These are phyloP conservation scores for Scatophagus argus DNA, from an alignment of 2,113 vertebrate genomes.

Conservation along the genomic window DNA sequence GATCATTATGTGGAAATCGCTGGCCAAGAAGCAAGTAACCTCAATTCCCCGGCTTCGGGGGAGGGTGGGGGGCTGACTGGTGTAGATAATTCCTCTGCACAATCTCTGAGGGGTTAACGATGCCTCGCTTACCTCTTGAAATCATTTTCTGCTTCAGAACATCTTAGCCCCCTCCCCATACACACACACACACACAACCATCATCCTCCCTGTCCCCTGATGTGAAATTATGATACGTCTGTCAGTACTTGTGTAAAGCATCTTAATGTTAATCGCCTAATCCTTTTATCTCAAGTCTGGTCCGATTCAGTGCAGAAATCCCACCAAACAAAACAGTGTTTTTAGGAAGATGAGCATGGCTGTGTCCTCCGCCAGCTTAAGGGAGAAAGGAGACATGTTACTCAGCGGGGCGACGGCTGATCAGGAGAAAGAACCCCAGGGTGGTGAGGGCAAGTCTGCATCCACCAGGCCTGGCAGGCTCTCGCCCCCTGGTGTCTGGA, in stretches of 20 bases:
- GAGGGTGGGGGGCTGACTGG: not conserved
- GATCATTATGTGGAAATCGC: constrained; percentile 60
- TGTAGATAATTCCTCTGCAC: constrained; percentile 60
- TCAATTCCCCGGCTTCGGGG: constrained; percentile 53
- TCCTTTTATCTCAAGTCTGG: constrained; percentile 81
- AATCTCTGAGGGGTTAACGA: constrained; percentile 65
- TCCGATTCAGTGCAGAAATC: constrained; percentile 76
- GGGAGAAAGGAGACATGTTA: constrained; percentile 76
- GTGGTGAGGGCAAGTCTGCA: constrained; percentile 53
- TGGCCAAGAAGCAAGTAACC: constrained; percentile 65
- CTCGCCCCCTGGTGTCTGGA: constrained; percentile 70
- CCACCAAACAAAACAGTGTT: constrained; percentile 77
- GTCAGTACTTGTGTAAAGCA: constrained; percentile 74
- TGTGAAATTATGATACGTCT: constrained; percentile 77
- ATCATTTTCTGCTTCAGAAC: constrained; percentile 75
- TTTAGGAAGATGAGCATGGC: constrained; percentile 72
- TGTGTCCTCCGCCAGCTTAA: constrained; percentile 69
- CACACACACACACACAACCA: too few relatives aligned
- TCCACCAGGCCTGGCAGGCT: constrained; percentile 55
- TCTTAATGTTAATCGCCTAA: constrained; percentile 81
- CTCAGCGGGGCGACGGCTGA: constrained; percentile 66
- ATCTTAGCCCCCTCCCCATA: constrained; percentile 38
- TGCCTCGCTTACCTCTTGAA: constrained; percentile 72
- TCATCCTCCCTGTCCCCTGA: constrained; percentile 40
- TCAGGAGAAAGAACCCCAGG: constrained; percentile 65